Base-by-base conservation (phyloP, 2,113 vertebrate species). In the Chaetorhynchus papuensis region DNA sequence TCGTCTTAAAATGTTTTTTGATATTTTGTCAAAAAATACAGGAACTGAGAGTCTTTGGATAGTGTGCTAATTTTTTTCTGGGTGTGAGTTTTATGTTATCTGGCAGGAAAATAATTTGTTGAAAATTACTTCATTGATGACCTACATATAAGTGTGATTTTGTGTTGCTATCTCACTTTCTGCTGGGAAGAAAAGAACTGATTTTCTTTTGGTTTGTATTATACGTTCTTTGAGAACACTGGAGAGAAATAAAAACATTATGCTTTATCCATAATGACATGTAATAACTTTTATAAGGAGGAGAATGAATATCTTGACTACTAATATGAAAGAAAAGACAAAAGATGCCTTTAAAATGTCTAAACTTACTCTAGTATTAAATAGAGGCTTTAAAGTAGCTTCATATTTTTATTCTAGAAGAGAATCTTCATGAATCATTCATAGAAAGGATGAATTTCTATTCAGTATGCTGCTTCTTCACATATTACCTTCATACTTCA, bases 401-500 rank as follows among this genome's bases (percentile, higher is more conserved):
- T 89, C 80, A 24, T 89, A 69, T 93, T 96, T 89, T 82, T 89
- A 50, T 93, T 59, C 22, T 52, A n/a, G 65, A 85, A 80, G 27
- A 93, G 54, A 92, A 16, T n/a, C 33, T 88, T 90, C 44, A 89
- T 92, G 45, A 31, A 94, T 93, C 85, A 92, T 94, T 92, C 42
- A 94, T 56, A 83, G 31, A 35, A 85, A 82, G 41, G 20, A 57
- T 33, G 39, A 61, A 89, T 95, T 96, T 89, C 63, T 95, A 31
- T 86, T 97, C 80, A 84, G 12, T 52, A 33, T 78, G 39, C n/a
- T 92, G 63, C 66, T 71, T 49, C 59, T 95, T 93, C 60, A 91
- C 33, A 71, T 83, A 80, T 93, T 95, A 72, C 75, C 68, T 95
- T 96, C 54, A 57, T 91, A 80, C 70, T 96, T 96, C 93, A 91